Evolutionary conservation across 2,797 vertebrate genomes (phyloP).

Genomic region (Anguilla pacifica): DNA sequence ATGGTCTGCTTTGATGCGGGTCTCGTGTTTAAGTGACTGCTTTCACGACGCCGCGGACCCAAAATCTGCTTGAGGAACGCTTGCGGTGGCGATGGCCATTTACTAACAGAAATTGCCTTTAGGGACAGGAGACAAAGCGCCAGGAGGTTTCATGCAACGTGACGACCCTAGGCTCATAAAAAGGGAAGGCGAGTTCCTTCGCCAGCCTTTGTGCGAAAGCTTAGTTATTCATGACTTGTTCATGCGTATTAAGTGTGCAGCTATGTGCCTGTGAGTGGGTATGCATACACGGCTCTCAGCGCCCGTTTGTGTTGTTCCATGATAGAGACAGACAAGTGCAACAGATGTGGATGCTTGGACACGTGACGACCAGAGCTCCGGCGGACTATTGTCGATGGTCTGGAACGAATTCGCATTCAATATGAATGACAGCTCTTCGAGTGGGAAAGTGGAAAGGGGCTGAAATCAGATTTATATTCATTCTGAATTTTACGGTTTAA

Average conservation of each 20-base stretch:
- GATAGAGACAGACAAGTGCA: constrained; percentile 39
- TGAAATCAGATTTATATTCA: constrained; percentile 18
- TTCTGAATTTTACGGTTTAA: constrained; percentile 1
- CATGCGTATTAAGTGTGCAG: neutral
- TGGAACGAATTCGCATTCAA: constrained; percentile 54
- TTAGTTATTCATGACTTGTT: neutral
- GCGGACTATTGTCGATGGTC: constrained; percentile 41
- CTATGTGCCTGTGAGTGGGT: neutral
- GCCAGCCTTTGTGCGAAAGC: neutral
- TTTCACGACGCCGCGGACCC: neutral
- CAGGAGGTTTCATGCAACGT: neutral
- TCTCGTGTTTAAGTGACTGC: neutral
- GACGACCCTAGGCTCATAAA: neutral
- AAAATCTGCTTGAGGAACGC: neutral
- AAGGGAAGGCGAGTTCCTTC: neutral
- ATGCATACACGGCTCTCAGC: neutral
- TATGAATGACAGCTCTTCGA: constrained; percentile 24
- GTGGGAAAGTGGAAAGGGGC: constrained; percentile 6
- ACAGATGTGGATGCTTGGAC: constrained; percentile 51
- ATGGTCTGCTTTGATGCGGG: neutral
- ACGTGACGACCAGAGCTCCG: constrained; percentile 33
- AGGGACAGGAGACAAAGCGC: neutral
- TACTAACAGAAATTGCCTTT: neutral
- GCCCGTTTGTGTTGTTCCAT: constrained; percentile 33
- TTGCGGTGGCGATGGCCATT: no score